A percentile compares a stretch with the other conserved stretches of the same genome.
These are phyloP conservation scores for Agapornis roseicollis DNA, from an alignment of 2,113 vertebrate species.

Conservation along the genomic window DNA sequence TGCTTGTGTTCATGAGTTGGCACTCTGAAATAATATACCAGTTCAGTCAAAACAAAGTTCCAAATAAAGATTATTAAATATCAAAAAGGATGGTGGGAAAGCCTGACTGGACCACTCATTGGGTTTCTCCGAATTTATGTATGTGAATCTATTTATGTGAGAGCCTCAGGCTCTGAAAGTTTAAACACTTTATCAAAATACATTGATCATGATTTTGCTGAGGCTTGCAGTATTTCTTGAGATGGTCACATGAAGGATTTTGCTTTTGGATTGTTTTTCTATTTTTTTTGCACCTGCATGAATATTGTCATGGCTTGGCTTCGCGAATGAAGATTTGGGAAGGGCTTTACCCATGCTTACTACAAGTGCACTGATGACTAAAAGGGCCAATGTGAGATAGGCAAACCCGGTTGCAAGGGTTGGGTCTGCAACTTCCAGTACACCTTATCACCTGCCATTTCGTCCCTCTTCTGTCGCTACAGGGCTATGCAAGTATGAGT, in stretches of 20 bases:
- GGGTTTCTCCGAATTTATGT: neutral
- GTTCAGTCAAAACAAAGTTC: neutral
- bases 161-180: neutral
- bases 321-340: too few relatives aligned
- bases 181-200: neutral
- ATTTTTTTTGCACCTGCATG: neutral
- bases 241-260: neutral
- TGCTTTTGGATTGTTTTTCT: too few relatives aligned
- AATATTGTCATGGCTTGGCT: too few relatives aligned
- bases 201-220: neutral
- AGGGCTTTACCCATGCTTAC: too few relatives aligned
- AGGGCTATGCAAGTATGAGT: too few relatives aligned
- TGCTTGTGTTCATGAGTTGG: neutral
- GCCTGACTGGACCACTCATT: neutral
- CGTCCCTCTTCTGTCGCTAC: too few relatives aligned
- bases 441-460: too few relatives aligned
- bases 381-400: too few relatives aligned
- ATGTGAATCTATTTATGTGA: neutral
- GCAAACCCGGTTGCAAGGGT: too few relatives aligned
- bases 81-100: neutral
- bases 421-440: too few relatives aligned
- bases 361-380: too few relatives aligned
- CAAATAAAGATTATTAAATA: neutral
- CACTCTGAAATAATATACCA: neutral
- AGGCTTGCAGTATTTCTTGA: neutral